Base-by-base conservation (phyloP, 2,888 invertebrate species). In the Epirrhoe tristata region DNA sequence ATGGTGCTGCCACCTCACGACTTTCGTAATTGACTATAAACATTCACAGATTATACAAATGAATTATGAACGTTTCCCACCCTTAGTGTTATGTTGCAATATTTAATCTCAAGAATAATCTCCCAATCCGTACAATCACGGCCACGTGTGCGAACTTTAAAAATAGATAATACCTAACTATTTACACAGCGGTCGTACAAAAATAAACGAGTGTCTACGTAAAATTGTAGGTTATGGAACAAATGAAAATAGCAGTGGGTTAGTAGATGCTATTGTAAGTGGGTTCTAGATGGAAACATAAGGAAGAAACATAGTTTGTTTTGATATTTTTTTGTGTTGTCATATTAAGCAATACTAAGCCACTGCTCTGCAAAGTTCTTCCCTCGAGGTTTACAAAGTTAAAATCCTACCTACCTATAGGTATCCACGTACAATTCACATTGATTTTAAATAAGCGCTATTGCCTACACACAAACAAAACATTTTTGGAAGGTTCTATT, bases 131-230 rank as follows among this genome's bases (percentile, higher is more conserved):
- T 63, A 70, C 57, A 66, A 80, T 73, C 71, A 75, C 74, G 69
- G 81, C 80, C 86, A 88, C 83, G 83, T 88, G 87, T 80, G 85
- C 85, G 76, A 87, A 86, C 83, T 81, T 83, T 75, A 81, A 81
- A 83, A 85, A 81, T 81, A 81, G 75, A 85, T 75, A 74, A 73
- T 74, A 70, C 46, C 55, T 73, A 43, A 43, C 39, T 43, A 80
- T 75, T 81, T 80, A 77, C 78, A 80, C 79, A 79, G 73, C 78
- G 75, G 74, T 71, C 74, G 77, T 74, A 82, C 80, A 69, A 79
- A 83, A 84, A 85, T 83, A 84, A 81, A 81, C 77, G 59, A 56
- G 32, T 59, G 67, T 70, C 66, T 76, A 74, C 58, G 65, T 77
- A 70, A 80, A 76, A 78, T 79, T 78, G 77, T 79, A 75, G 75